phyloP scores from a whole-genome alignment of 2,113 vertebrate genomes.

The Stigmatopora argus region DNA sequence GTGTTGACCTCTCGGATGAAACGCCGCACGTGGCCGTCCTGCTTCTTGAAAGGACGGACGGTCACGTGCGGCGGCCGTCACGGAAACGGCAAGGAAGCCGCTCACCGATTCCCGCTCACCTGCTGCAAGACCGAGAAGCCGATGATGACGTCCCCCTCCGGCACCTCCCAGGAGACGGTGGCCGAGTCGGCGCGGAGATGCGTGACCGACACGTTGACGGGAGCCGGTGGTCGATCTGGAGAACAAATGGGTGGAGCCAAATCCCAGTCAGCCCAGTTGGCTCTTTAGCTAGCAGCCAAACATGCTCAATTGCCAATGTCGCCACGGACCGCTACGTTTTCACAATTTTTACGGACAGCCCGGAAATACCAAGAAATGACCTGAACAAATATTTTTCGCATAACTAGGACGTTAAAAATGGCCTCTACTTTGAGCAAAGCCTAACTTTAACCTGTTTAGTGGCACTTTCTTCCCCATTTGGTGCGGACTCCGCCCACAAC shows the following conservation, averaged over 20 bases:
- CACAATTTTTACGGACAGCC: too few species aligned
- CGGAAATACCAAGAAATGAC: too few species aligned
- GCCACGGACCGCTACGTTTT: too few species aligned
- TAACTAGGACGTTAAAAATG: too few species aligned
- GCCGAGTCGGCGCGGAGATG: conserved; percentile 93
- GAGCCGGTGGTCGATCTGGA: conserved; percentile 86
- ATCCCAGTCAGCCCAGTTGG: background rate
- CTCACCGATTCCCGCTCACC: conserved; percentile 59
- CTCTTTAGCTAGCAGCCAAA: conserved; percentile 7
- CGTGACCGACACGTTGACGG: conserved; percentile 92
- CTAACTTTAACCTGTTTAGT: too few species aligned
- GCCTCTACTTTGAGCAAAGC: too few species aligned
- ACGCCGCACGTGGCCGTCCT: conserved; percentile 89
- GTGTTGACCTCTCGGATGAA: conserved; percentile 98
- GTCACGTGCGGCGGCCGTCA: too few species aligned
- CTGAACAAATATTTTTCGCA: too few species aligned
- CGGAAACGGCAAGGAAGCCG: too few species aligned
- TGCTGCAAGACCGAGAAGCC: conserved; percentile 96
- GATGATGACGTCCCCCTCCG: conserved; percentile 92
- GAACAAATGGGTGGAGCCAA: conserved; percentile 6
- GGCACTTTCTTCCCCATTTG: too few species aligned
- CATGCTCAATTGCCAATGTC: too few species aligned
- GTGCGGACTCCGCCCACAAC: background rate
- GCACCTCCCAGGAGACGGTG: conserved; percentile 94
- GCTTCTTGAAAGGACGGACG: conserved; percentile 70